Conservation (phyloP, 2,797 vertebrate species). For the Eospalax fontanierii region DNA sequence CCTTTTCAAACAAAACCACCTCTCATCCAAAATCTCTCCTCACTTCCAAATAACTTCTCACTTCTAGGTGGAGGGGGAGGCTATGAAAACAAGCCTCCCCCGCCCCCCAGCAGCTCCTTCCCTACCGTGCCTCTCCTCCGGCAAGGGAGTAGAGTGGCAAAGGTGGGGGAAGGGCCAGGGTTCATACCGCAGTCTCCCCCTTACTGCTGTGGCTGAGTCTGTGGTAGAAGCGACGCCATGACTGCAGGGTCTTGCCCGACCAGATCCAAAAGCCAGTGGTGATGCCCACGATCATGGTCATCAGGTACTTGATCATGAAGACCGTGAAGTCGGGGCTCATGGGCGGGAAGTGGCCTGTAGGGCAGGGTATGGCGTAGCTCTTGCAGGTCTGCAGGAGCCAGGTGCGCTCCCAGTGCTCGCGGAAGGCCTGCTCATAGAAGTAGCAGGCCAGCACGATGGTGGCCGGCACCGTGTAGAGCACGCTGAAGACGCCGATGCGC, state of each 20-base stretch:
- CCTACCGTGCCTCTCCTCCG: background rate
- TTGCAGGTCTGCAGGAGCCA: conserved; percentile 96
- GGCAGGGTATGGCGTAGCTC: conserved; percentile 94
- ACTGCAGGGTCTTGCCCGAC: conserved; percentile 96
- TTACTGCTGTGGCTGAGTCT: conserved; percentile 96
- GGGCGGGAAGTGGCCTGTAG: conserved; percentile 90
- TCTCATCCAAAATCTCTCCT: conserved; percentile 12
- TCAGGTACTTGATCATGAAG: conserved; percentile 97
- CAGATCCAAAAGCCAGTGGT: conserved; percentile 98
- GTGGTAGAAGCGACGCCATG: conserved; percentile 95
- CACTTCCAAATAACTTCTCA: conserved; percentile 24
- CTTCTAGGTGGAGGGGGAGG: conserved; percentile 33
- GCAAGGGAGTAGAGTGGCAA: background rate
- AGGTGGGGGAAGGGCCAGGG: background rate
- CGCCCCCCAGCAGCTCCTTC: background rate
- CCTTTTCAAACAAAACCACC: conserved; percentile 55
- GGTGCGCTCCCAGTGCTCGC: conserved; percentile 98
- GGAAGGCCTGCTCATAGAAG: conserved; percentile 99
- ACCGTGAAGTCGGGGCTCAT: conserved; percentile 95
- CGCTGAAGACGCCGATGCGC: conserved; percentile 97
- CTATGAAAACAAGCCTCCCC: background rate
- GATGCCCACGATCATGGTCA: conserved; percentile 97
- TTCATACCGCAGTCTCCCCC: conserved; percentile 98
- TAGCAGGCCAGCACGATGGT: conserved; percentile 98
- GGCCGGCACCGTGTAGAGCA: conserved; percentile 98